phyloP scores from a whole-genome alignment of 1,140 invertebrate species.

The Apocrypta bakeri region DNA sequence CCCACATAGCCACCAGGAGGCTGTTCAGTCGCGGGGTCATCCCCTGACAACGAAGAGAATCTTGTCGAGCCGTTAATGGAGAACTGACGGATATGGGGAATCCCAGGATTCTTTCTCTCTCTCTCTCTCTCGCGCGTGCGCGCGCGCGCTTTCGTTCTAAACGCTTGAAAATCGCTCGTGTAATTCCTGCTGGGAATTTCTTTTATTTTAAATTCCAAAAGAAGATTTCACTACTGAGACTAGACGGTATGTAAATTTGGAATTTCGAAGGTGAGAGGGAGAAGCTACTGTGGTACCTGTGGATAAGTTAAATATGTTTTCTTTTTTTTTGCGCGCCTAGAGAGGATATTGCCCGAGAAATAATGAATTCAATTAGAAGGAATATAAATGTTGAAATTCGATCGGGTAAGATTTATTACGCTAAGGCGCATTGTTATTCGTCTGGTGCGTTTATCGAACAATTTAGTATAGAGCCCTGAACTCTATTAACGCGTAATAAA shows the following conservation, averaged over 20 bases:
- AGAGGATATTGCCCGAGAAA: too few species aligned
- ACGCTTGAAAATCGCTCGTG: background rate
- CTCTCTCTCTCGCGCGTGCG: too few species aligned
- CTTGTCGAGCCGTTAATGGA: background rate
- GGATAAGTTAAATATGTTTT: too few species aligned
- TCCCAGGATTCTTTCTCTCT: background rate
- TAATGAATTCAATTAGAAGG: too few species aligned
- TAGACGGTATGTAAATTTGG: background rate
- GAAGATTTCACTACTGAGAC: background rate
- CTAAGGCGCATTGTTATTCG: too few species aligned
- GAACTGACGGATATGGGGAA: constrained; percentile 27
- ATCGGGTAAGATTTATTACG: too few species aligned
- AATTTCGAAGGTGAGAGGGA: background rate
- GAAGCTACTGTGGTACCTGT: too few species aligned
- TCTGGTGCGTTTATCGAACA: too few species aligned
- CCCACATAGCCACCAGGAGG: constrained; percentile 70
- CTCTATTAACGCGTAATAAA: background rate
- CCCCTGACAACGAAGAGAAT: constrained; percentile 43
- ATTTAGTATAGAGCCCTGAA: background rate
- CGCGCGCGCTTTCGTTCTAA: too few species aligned
- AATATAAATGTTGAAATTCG: too few species aligned
- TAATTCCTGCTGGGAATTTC: background rate
- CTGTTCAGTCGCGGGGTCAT: constrained; percentile 61
- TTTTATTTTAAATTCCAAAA: background rate
- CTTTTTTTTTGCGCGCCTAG: too few species aligned